These are phyloP conservation scores for Rutilus rutilus DNA, from an alignment of 2,113 vertebrate species.

Conservation along the genomic window DNA sequence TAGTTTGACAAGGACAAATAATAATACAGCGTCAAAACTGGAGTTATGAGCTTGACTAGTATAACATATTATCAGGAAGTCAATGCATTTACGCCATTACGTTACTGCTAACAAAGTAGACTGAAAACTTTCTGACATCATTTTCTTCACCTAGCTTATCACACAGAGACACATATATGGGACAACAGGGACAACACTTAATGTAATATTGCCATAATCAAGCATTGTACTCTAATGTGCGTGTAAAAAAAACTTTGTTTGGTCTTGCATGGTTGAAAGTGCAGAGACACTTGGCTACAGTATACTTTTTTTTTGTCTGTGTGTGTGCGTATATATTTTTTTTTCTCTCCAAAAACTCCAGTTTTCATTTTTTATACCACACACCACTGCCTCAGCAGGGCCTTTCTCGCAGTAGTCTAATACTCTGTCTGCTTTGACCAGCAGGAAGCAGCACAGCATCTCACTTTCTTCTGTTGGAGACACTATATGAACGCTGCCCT, in stretches of 20 bases:
- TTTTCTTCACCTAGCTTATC: neutral
- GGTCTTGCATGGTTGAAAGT: conserved; percentile 67
- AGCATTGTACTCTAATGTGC: conserved; percentile 60
- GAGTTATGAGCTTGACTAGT: neutral
- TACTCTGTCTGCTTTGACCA: conserved; percentile 38
- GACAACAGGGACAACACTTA: conserved; percentile 22
- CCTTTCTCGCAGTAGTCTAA: conserved; percentile 39
- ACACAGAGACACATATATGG: conserved; percentile 17
- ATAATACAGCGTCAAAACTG: neutral
- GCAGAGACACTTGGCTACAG: conserved; percentile 64
- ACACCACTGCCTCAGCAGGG: conserved; percentile 66
- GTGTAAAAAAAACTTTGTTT: conserved; percentile 60
- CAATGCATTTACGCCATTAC: neutral
- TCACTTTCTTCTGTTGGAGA: conserved; percentile 32
- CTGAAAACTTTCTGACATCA: neutral
- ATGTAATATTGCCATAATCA: conserved; percentile 51
- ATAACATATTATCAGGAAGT: neutral
- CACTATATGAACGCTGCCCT: conserved; percentile 11
- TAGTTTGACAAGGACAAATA: neutral
- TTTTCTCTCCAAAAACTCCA: conserved; percentile 22
- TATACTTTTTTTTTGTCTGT: conserved; percentile 14
- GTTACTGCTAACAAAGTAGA: conserved; percentile 6
- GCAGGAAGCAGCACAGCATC: conserved; percentile 37
- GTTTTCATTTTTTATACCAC: conserved; percentile 66
- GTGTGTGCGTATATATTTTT: conserved; percentile 6